Base-by-base conservation (phyloP, 2,888 invertebrate genomes). In the Melanchra persicariae region DNA sequence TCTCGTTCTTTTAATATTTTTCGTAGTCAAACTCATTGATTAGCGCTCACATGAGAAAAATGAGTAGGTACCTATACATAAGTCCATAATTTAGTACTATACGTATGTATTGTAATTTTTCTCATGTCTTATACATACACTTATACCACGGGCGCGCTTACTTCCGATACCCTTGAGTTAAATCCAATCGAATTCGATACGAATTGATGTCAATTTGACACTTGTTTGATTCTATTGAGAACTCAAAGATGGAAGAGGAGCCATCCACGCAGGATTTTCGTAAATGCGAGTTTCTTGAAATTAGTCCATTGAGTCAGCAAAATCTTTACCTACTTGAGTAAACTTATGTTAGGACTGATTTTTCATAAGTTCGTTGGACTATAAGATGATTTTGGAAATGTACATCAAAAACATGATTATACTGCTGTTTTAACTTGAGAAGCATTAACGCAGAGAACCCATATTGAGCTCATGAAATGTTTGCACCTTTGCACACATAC, bases 211-310 rank as follows among this genome's bases (percentile, higher is more conserved):
- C 72, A 72, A 49, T 71, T 58, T 26, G 9, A 12, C 8, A 22
- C 55, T 40, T 52, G 54, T 43, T 51, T 26, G 26, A 71, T 70
- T 58, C 54, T 52, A 70, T 54, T 70, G 26, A 15, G 37, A 30
- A 19, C 30, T 47, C 8, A 24, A 69, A 51, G 24, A 2, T 43
- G 12, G 6, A 15, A 51, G 15, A 54, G 43, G 26, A 24, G 55
- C 2, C 5, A 54, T 7, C 15, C 12, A 9, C 9, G 37, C 8
- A 22, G 9, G 45, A 30, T 6, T 63, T 47, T 17, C 37, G 12
- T 40, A 19, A 43, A 45, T 30, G 40, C 17, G 24, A 49, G 1
- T 49, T 43, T 22, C 10, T 22, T 24, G 19, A 24, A 43, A 30
- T 55, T 30, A 12, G 8, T 60, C 17, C 17, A 19, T 57, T 70